Conservation (phyloP, 2,797 vertebrate genomes). For the Coregonus suidteri region DNA sequence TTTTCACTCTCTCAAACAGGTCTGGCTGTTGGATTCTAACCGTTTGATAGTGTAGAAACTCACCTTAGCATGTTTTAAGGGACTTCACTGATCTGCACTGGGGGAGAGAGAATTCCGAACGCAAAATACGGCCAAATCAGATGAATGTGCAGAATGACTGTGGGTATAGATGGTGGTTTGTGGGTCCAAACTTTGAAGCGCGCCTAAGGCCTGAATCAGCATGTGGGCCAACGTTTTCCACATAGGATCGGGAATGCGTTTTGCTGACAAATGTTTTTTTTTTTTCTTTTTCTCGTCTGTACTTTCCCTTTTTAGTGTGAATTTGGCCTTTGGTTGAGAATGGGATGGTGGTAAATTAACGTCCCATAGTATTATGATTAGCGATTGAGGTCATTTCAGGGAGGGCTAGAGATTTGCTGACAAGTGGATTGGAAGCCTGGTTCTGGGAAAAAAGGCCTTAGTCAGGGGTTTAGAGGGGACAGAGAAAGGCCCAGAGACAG, state of each 20-base stretch:
- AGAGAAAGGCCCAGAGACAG: background rate
- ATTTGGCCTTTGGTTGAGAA: conserved; percentile 23
- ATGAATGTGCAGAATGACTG: conserved; percentile 29
- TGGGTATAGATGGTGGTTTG: conserved; percentile 17
- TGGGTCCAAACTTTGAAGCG: conserved; percentile 46
- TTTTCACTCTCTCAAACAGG: background rate
- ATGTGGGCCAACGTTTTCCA: conserved; percentile 40
- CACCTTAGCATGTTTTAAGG: conserved; percentile 37
- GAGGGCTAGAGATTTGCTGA: conserved; percentile 8
- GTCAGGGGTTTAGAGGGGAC: background rate
- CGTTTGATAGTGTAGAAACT: conserved; percentile 27
- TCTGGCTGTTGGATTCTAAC: background rate
- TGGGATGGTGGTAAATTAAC: conserved; percentile 16
- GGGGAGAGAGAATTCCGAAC: conserved; percentile 27
- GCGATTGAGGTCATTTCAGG: conserved; percentile 12
- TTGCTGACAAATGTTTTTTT: conserved; percentile 43
- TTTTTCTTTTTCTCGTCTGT: conserved; percentile 15
- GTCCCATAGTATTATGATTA: conserved; percentile 16
- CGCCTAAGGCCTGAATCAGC: conserved; percentile 47
- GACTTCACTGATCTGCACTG: conserved; percentile 34
- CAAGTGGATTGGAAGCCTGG: background rate
- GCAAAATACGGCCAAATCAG: conserved; percentile 39
- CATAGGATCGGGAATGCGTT: conserved; percentile 32
- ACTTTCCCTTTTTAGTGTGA: conserved; percentile 15
- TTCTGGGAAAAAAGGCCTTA: conserved; percentile 9